Conservation (phyloP, 1,140 invertebrate genomes). For the Drosophila mojavensis region DNA sequence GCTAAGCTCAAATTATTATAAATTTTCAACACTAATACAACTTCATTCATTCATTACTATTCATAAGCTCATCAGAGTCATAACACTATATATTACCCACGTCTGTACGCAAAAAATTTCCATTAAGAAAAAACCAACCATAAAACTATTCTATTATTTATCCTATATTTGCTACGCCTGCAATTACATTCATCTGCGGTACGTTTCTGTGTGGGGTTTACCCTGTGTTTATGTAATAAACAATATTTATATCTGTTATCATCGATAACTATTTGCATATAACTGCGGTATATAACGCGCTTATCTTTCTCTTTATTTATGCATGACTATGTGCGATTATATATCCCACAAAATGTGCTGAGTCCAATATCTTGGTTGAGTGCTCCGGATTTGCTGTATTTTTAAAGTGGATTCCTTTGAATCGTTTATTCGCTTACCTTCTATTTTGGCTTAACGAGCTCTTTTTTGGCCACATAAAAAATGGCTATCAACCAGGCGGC, state of each 20-base stretch:
- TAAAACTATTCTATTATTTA: background rate
- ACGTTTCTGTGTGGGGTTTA: background rate
- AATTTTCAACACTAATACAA: no score
- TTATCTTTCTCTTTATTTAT: conserved; percentile 18
- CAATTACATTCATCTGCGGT: conserved; percentile 1
- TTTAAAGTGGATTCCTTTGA: conserved; percentile 27
- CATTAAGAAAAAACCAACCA: no score
- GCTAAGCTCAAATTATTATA: no score
- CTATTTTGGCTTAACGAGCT: conserved; percentile 66
- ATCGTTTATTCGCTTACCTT: conserved; percentile 68
- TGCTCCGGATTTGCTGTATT: conserved; percentile 18
- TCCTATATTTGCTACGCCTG: background rate
- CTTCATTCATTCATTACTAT: no score
- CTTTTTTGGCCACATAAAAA: conserved; percentile 30
- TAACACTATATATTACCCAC: no score
- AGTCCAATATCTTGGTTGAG: conserved; percentile 33
- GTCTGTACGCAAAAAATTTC: no score
- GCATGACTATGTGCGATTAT: conserved; percentile 18
- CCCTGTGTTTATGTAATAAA: conserved; percentile 8
- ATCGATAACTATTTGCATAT: conserved; percentile 22
- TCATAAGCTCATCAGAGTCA: no score
- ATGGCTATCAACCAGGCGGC: conserved; percentile 25
- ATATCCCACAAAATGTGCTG: conserved; percentile 8
- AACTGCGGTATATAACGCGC: background rate
- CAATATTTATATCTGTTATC: conserved; percentile 23